Conservation (phyloP, 2,797 vertebrate genomes). For the Lepus townsendii region DNA sequence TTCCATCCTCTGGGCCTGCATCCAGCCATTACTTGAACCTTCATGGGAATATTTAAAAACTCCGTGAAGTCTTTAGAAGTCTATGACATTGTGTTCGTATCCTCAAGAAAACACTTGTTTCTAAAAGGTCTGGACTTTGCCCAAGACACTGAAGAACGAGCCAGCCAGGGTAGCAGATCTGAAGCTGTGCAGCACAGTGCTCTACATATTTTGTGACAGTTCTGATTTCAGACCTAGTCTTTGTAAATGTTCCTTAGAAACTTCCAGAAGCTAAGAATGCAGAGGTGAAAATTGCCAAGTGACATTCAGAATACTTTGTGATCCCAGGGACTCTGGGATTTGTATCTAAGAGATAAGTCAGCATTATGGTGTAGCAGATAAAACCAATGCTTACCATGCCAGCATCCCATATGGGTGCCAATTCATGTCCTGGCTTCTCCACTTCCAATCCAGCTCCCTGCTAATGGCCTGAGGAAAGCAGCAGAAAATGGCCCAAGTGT, state of each 20-base stretch:
- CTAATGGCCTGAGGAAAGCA: too few relatives aligned
- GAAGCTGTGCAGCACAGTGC: background rate
- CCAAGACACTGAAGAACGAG: background rate
- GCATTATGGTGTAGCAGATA: too few relatives aligned
- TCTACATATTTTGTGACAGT: background rate
- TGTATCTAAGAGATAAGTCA: background rate
- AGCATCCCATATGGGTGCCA: too few relatives aligned
- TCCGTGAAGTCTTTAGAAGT: background rate
- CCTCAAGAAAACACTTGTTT: constrained; percentile 27
- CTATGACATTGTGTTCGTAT: background rate
- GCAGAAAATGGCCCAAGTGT: too few relatives aligned
- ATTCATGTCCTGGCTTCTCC: too few relatives aligned
- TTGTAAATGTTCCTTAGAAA: constrained; percentile 34
- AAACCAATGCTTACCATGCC: too few relatives aligned
- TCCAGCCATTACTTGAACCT: background rate
- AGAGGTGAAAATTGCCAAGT: background rate
- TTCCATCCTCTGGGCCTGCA: background rate
- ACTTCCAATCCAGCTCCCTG: too few relatives aligned
- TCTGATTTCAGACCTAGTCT: background rate
- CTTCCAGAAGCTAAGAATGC: constrained; percentile 11
- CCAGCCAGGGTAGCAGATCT: background rate
- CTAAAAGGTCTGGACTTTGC: background rate
- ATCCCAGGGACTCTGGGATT: background rate
- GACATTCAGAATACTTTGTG: background rate
- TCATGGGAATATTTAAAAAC: constrained; percentile 1